Base-by-base conservation (phyloP, 2,113 vertebrate species). In the Aptenodytes forsteri region DNA sequence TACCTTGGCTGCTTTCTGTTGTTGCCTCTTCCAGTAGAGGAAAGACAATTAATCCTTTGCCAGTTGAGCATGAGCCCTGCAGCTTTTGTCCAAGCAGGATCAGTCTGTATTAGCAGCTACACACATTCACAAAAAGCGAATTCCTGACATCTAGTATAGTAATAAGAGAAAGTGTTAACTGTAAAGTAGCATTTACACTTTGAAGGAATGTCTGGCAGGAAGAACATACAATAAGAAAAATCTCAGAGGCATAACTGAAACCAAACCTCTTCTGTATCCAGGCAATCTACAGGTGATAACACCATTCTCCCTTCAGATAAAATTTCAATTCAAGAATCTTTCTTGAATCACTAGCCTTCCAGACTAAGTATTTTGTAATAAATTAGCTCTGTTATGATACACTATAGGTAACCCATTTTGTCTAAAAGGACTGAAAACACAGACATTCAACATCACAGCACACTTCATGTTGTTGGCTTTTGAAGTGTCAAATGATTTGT, bases 401-500 rank as follows among this genome's bases (percentile, higher is more conserved):
- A 36, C 9, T 70, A 38, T 2, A 95, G 65, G 70, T 87, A 93
- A 87, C 16, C 15, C 49, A 87, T 76, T 92, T 76, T 58, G 49
- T 49, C 65, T 87, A 55, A 93, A 75, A 19, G 4, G 18, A 65
- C 16, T 70, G 34, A 84, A 83, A 89, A 46, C 40, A 8, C 0
- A 69, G 21, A 65, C 36, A 66, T 64, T 50, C 49, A 84, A 52
- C 65, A 91, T 70, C 59, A 92, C 62, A 89, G 72, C 52, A 71
- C 44, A 46, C 56, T 91, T 93, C 79, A 82, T 2, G 58, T 16
- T 62, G 50, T 23, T 44, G 36, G 69, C 69, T 93, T 94, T 83
- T 90, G 75, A 95, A 93, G 90, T 40, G 64, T 78, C 83, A 94
- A 94, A 83, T 59, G 54, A 91, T 91, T 69, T 71, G 58, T 42